Conservation (phyloP, 2,888 invertebrate genomes). For the Hecatera dysodea region DNA sequence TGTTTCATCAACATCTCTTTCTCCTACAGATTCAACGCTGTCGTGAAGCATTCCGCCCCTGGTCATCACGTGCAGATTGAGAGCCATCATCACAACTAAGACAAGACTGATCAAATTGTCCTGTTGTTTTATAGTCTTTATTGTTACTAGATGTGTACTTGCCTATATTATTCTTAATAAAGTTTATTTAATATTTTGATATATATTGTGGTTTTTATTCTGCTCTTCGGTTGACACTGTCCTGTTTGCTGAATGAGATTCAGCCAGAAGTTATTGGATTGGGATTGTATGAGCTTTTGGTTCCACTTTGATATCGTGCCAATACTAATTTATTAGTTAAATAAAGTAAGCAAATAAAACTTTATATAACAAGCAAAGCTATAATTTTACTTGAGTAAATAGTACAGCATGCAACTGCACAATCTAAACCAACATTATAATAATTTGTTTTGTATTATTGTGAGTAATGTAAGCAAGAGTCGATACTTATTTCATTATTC, state of each 20-base stretch:
- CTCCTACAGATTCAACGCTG: constrained; percentile 89
- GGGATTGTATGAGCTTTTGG: neutral
- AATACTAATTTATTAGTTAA: neutral
- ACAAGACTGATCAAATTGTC: constrained; percentile 69
- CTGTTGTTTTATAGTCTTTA: constrained; percentile 61
- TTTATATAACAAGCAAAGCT: neutral
- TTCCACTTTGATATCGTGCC: too few species aligned
- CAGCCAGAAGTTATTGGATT: neutral
- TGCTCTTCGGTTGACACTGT: neutral
- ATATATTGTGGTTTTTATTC: constrained; percentile 29
- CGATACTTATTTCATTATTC: constrained; percentile 1
- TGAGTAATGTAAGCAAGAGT: neutral
- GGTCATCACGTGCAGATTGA: constrained; percentile 83
- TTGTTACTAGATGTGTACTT: constrained; percentile 87
- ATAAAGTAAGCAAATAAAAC: neutral
- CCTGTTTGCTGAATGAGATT: neutral
- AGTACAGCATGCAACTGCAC: neutral
- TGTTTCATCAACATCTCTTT: constrained; percentile 34
- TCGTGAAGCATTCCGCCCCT: constrained; percentile 90
- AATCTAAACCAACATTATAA: neutral
- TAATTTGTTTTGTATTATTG: neutral
- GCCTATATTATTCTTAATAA: constrained; percentile 71
- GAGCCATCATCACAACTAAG: constrained; percentile 81
- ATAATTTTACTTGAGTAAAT: neutral
- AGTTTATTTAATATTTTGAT: constrained; percentile 67